Evolutionary conservation across 2,113 vertebrate species (phyloP).

Genomic region (Microcebus griseorufus): DNA sequence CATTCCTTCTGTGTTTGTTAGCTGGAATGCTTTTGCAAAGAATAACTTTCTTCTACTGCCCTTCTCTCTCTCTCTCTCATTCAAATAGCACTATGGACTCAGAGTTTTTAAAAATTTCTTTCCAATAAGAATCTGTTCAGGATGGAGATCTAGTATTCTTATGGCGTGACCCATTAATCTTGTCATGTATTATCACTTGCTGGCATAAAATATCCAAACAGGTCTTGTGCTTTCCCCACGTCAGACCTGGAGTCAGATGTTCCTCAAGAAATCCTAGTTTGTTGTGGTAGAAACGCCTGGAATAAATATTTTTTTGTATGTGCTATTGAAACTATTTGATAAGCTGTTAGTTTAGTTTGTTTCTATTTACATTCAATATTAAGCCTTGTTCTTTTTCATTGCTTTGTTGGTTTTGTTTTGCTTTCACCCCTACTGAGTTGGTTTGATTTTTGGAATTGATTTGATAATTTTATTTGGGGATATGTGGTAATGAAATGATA

Average conservation of each 20-base stretch:
- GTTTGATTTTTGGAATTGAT: slow-evolving; percentile 10
- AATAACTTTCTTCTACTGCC: neutral
- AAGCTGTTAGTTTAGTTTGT: neutral
- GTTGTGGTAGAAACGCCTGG: neutral
- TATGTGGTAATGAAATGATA: neutral
- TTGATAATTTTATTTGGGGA: neutral
- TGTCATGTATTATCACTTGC: neutral
- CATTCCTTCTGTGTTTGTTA: neutral
- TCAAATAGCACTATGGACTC: neutral
- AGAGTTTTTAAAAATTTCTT: neutral
- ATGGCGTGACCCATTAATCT: neutral
- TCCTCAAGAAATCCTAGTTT: neutral
- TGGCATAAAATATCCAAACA: neutral
- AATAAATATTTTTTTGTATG: neutral
- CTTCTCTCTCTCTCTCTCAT: neutral
- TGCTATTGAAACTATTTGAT: neutral
- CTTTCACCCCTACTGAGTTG: neutral
- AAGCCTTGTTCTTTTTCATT: neutral
- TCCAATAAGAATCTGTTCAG: neutral
- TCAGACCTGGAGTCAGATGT: neutral
- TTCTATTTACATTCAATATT: neutral
- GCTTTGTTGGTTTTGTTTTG: slow-evolving; percentile 4
- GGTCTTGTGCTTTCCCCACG: neutral
- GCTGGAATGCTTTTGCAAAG: neutral
- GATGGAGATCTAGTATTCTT: neutral